A percentile compares a stretch with the other conserved stretches of the same genome.
phyloP scores from a whole-genome alignment of 2,797 vertebrate genomes.

The Margarornis squamiger region DNA sequence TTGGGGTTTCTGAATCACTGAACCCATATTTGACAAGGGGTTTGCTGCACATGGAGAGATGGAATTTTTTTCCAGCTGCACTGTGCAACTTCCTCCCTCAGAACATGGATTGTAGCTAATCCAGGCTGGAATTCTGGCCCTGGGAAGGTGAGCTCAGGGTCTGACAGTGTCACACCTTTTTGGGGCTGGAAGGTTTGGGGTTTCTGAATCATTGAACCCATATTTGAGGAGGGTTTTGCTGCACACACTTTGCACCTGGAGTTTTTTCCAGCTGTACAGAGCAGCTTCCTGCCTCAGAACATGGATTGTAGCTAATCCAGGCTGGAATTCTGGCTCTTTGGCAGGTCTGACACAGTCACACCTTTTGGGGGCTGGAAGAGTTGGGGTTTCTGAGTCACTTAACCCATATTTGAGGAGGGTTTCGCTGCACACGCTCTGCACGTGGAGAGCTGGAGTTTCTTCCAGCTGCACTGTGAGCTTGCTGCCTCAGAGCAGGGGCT shows the following conservation, averaged over 20 bases:
- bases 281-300: no score
- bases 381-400: neutral
- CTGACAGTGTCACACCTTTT: no score
- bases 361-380: neutral
- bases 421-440: fast-evolving
- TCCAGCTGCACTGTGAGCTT: neutral
- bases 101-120: neutral
- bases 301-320: no score
- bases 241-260: no score
- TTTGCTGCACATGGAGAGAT: fast-evolving
- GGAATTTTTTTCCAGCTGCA: neutral
- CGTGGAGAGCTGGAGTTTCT: neutral
- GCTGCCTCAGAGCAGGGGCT: neutral
- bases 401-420: neutral
- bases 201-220: no score
- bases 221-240: no score
- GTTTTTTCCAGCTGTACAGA: no score
- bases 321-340: neutral
- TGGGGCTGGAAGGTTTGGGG: no score
- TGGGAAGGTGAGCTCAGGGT: neutral
- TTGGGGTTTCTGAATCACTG: neutral
- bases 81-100: neutral
- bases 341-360: neutral
- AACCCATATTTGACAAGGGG: neutral
- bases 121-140: neutral